Conservation (phyloP, 2,797 vertebrate genomes). For the Sebastes minor region DNA sequence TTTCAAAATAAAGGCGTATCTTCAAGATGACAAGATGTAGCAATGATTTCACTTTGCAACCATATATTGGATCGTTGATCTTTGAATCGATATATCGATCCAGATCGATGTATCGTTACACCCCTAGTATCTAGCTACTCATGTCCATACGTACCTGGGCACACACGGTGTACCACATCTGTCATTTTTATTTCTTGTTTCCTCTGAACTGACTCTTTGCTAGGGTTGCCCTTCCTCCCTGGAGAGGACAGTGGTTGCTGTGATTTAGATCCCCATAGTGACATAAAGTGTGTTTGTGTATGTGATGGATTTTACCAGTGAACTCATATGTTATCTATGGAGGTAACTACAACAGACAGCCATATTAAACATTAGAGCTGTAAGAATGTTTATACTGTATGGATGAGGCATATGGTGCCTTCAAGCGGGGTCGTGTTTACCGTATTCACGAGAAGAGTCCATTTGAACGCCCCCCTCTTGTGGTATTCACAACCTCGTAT, state of each 20-base stretch:
- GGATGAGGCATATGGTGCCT: background rate
- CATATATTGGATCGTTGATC: too few relatives aligned
- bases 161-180: background rate
- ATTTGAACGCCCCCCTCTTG: too few relatives aligned
- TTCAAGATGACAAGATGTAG: too few relatives aligned
- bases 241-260: background rate
- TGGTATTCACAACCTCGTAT: too few relatives aligned
- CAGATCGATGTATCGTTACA: too few relatives aligned
- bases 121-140: background rate
- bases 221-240: background rate
- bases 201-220: background rate
- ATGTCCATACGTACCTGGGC: background rate
- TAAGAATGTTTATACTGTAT: background rate
- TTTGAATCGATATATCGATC: too few relatives aligned
- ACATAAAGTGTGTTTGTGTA: background rate
- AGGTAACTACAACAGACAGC: background rate
- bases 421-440: too few relatives aligned
- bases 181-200: background rate
- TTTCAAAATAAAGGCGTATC: too few relatives aligned
- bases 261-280: background rate
- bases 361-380: background rate
- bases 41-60: too few relatives aligned
- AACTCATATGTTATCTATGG: background rate
- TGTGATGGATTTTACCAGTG: background rate
- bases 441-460: too few relatives aligned